phyloP scores from a whole-genome alignment of 2,797 vertebrate genomes.

The Brachyrhaphis roseni region DNA sequence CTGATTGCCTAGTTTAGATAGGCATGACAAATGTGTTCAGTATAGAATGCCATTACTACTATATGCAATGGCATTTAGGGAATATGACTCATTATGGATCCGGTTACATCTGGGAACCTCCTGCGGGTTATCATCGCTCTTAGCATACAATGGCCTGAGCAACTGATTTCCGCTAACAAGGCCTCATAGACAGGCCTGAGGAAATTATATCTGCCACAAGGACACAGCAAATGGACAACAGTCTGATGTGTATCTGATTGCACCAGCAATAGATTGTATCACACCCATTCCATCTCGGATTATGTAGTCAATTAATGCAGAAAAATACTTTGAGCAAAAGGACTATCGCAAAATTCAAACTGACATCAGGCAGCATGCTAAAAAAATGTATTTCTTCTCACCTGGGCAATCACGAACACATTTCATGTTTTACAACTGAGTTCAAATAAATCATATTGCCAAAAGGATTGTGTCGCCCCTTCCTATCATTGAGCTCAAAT shows the following conservation, averaged over 20 bases:
- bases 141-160: conserved; percentile 60
- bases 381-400: background rate
- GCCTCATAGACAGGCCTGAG: conserved; percentile 52
- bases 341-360: background rate
- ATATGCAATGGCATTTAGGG: conserved; percentile 44
- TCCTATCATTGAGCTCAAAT: background rate
- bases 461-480: background rate
- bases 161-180: conserved; percentile 56
- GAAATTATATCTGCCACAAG: conserved; percentile 50
- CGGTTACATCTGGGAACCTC: conserved; percentile 57
- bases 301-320: background rate
- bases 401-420: background rate
- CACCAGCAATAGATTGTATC: conserved; percentile 30
- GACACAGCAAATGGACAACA: conserved; percentile 53
- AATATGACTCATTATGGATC: conserved; percentile 31
- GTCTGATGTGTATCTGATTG: conserved; percentile 62
- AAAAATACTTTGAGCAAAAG: background rate
- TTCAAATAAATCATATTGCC: background rate
- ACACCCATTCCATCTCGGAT: background rate
- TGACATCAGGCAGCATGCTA: background rate
- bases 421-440: background rate
- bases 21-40: conserved; percentile 57
- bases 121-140: conserved; percentile 64
- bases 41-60: conserved; percentile 29
- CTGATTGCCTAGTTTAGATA: conserved; percentile 57